These are phyloP conservation scores for Parnassius mnemosyne DNA, from an alignment of 2,888 invertebrate species.

Conservation along the genomic window DNA sequence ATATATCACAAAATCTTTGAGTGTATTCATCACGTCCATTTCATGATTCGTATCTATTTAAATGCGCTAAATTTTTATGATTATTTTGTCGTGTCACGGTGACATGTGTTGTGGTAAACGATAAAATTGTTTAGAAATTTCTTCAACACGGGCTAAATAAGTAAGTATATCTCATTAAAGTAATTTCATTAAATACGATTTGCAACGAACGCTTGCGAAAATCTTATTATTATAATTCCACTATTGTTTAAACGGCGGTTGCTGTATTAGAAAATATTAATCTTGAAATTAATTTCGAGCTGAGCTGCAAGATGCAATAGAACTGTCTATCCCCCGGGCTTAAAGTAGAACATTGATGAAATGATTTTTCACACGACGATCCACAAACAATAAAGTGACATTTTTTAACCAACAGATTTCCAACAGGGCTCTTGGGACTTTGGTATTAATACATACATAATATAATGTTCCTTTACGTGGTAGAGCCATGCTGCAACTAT, in stretches of 20 bases:
- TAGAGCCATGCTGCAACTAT: no score
- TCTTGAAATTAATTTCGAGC: not conserved
- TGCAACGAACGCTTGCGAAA: slow-evolving; percentile 28
- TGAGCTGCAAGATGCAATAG: not conserved
- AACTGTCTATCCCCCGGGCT: not conserved
- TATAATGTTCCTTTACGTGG: no score
- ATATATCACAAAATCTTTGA: slow-evolving; percentile 32
- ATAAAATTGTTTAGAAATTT: slow-evolving; percentile 64
- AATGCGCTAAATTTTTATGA: slow-evolving; percentile 56
- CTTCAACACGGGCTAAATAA: slow-evolving; percentile 37
- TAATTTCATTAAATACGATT: slow-evolving; percentile 38
- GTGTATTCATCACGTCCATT: slow-evolving; percentile 16
- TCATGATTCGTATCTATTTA: slow-evolving; percentile 42
- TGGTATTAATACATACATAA: no score
- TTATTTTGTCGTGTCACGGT: slow-evolving; percentile 66
- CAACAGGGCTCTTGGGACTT: no score
- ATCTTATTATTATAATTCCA: slow-evolving; percentile 66
- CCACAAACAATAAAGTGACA: no score
- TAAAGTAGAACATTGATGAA: no score
- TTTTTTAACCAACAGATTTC: no score
- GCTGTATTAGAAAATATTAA: slow-evolving; percentile 2
- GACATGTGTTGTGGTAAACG: slow-evolving; percentile 65
- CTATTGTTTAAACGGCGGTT: slow-evolving; percentile 27
- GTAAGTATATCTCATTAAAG: slow-evolving; percentile 56
- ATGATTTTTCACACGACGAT: no score